Base-by-base conservation (phyloP, 1,140 invertebrate genomes). In the Cydia fagiglandana region DNA sequence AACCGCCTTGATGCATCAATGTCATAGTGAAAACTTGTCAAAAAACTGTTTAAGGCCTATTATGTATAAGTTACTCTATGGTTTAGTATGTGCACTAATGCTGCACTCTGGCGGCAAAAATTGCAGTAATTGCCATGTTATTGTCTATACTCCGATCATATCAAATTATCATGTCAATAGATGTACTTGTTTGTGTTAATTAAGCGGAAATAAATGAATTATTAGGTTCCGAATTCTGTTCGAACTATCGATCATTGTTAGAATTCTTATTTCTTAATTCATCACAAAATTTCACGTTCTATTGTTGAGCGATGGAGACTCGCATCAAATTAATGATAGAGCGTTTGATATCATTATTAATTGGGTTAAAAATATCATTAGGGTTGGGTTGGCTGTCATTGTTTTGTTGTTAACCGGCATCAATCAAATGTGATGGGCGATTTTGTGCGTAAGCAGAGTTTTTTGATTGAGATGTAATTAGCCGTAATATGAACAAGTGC, bases 291-390 rank as follows among this genome's bases (percentile, higher is more conserved):
- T 87, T 85, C 78, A 76, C 81, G 80, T 78, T 78, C 79, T 76
- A 83, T 82, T 66, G n/a, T 78, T 81, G 82, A 84, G 74, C 80
- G 76, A 85, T 83, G 83, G 86, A 81, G 76, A 82, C 80, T 80
- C 81, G 77, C 50, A 76, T 79, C 75, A 80, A 81, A 88, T 90
- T 90, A 86, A 90, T 88, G 84, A 86, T 84, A 80, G 50, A 78
- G 53, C 73, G 74, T 76, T 79, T 86, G 81, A 88, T 89, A 88
- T 85, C 82, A 83, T 89, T 83, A 89, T 89, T 88, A 86, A 88
- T 88, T 86, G 81, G 85, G 84, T 83, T 85, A 83, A 83, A 77
- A 83, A 82, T 78, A 85, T 88, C 80, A 81, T 89, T 88, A 85
- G 83, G 80, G 78, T 79, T 74, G n/a, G 64, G 73, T 76, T 76